Evolutionary conservation across 37 sponge, comb jelly and placozoan species (phyloP), one percentile per base, ranked within the genome.

Genomic region (Diacarnus erythraeanus): DNA sequence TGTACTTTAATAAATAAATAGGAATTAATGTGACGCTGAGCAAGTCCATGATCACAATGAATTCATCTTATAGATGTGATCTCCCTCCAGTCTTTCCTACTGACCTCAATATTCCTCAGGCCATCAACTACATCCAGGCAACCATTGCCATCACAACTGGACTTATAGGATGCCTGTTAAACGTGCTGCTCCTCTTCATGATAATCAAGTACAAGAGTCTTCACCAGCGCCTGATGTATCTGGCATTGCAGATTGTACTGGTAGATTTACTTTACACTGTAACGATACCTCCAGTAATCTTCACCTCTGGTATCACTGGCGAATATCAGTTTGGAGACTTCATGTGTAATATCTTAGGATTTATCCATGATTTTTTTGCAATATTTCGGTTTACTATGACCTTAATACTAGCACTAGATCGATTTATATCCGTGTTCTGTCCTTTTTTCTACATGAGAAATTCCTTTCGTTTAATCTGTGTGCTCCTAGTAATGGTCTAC

Each of bases 401-500:
- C 22, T 39, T 71, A 21, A 37, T 71, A 17, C 27, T 71, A 3
- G 41, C 71, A 15, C 9, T 71, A 10, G 71, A 71, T 71, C 71
- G 71, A 40, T 40, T 71, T n/a, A 39, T 71, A 15, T 71, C 71
- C 12, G 71, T 71, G 1, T 71, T 35, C 43, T 35, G 36, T 2
- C 71, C 71, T 3, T 71, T 71, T 42, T 71, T 71, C 26, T 15
- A 71, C 64, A 23, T 63, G 31, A n/a, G 20, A 25, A 12, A 63
- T 15, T 47, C 51, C 51, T 15, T 12, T 47, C 12, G 6, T 12
- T 12, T 12, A 15, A 6, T 47, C 51, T 47, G 51, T 47, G 51
- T 47, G 10, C 34, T 65, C 9, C 17, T 30, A 34, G 2, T 10
- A 20, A 65, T 65, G 10, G 66, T 65, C 5, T 65, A 30, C 33